phyloP scores from a whole-genome alignment of 2,888 invertebrate species.

The Diaphora mendica region DNA sequence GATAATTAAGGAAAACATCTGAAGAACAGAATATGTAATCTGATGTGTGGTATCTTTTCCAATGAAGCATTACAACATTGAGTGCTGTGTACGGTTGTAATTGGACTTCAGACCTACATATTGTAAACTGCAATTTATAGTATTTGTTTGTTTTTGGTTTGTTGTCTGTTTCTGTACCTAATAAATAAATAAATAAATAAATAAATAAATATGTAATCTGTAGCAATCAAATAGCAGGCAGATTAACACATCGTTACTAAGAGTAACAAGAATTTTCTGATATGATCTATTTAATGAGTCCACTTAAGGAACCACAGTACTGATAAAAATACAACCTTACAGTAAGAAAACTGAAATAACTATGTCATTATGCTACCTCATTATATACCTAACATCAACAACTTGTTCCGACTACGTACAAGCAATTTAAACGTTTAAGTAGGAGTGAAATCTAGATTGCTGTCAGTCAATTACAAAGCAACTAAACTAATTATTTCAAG shows the following conservation, averaged over 20 bases:
- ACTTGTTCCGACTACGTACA: constrained; percentile 36
- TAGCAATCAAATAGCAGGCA: not conserved
- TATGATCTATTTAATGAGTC: constrained; percentile 12
- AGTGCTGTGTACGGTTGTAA: too few relatives aligned
- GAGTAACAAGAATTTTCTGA: constrained; percentile 9
- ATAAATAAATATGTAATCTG: too few relatives aligned
- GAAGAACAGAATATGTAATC: too few relatives aligned
- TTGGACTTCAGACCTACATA: too few relatives aligned
- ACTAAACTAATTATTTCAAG: constrained; percentile 56
- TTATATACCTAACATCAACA: constrained; percentile 3
- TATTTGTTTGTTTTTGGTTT: too few relatives aligned
- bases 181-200: too few relatives aligned
- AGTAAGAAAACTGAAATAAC: constrained; percentile 7
- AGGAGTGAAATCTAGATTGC: constrained; percentile 53
- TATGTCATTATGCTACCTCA: not conserved
- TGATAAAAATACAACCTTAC: constrained; percentile 1
- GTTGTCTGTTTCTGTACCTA: too few relatives aligned
- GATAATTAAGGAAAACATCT: too few relatives aligned
- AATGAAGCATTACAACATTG: too few relatives aligned
- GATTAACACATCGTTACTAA: constrained; percentile 1
- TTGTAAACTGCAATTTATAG: too few relatives aligned
- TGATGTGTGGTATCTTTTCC: too few relatives aligned
- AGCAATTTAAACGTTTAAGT: constrained; percentile 32
- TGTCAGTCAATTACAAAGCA: constrained; percentile 54
- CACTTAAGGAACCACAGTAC: not conserved